These are phyloP conservation scores for Liasis olivaceus DNA, from an alignment of 2,797 vertebrate genomes.

Conservation along the genomic window DNA sequence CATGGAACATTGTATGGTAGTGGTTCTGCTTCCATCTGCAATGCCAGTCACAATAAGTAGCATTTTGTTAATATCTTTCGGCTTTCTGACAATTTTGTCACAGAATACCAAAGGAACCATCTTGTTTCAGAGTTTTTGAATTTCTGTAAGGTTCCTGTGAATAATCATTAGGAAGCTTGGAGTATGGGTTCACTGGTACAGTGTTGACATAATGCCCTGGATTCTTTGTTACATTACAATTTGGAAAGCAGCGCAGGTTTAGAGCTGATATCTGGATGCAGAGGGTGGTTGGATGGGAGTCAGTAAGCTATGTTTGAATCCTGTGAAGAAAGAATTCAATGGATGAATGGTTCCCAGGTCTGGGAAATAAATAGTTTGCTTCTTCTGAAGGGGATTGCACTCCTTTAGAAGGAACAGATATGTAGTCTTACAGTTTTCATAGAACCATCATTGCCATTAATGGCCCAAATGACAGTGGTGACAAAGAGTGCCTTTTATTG, in stretches of 20 bases:
- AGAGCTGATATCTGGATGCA: background rate
- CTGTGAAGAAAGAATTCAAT: background rate
- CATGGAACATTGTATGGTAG: background rate
- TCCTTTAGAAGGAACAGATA: background rate
- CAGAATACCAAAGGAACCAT: background rate
- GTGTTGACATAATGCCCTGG: background rate
- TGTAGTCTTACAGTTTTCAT: background rate
- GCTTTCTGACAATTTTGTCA: background rate
- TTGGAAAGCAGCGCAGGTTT: background rate
- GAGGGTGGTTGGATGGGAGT: background rate
- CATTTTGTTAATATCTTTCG: background rate
- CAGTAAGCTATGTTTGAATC: background rate
- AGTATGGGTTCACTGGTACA: background rate
- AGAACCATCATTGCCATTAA: background rate
- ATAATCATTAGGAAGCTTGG: background rate
- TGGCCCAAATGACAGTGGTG: background rate
- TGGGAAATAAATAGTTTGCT: background rate
- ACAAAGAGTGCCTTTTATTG: background rate
- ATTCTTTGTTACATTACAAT: background rate
- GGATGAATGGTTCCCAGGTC: background rate
- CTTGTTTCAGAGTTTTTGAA: background rate
- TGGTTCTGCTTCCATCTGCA: background rate
- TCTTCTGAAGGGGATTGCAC: background rate
- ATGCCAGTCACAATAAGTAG: background rate
- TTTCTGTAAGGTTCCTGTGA: background rate